Evolutionary conservation across 53 echinoderm and acorn worm species (phyloP).

Genomic region (Stichopus horrens): DNA sequence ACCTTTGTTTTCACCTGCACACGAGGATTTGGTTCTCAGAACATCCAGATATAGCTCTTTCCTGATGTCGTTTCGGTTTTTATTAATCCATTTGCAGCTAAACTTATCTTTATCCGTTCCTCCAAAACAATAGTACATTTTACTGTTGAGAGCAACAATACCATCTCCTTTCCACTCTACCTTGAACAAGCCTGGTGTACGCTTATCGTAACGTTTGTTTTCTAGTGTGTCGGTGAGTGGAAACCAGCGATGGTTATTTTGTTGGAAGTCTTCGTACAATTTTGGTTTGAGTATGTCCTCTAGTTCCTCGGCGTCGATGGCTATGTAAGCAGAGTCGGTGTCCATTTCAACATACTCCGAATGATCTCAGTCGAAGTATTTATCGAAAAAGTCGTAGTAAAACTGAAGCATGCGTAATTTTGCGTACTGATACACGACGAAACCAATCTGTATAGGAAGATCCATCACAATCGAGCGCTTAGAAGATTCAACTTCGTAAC

Average conservation of each 20-base stretch:
- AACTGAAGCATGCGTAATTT: slow-evolving; percentile 65
- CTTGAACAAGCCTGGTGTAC: too few relatives aligned
- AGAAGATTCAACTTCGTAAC: slow-evolving; percentile 46
- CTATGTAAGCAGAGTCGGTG: slow-evolving; percentile 65
- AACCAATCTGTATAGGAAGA: slow-evolving; percentile 63
- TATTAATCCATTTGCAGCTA: too few relatives aligned
- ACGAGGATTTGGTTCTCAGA: too few relatives aligned
- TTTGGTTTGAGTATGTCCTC: slow-evolving; percentile 28
- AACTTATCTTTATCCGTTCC: too few relatives aligned
- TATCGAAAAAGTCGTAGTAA: slow-evolving; percentile 58
- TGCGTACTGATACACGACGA: slow-evolving; percentile 68
- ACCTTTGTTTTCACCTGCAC: too few relatives aligned
- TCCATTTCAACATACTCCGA: slow-evolving; percentile 32
- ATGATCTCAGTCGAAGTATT: slow-evolving; percentile 41
- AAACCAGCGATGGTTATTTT: slow-evolving; percentile 29
- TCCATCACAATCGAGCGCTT: slow-evolving; percentile 39
- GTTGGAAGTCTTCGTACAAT: not conserved
- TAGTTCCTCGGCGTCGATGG: slow-evolving; percentile 30
- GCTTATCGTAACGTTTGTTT: too few relatives aligned
- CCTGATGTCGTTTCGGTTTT: too few relatives aligned
- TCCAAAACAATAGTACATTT: too few relatives aligned
- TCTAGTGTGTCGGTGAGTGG: slow-evolving; percentile 41
- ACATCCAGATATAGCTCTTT: too few relatives aligned
- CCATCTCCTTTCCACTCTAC: slow-evolving; percentile 5
- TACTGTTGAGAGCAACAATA: too few relatives aligned